A percentile compares a stretch with the other conserved stretches of the same genome.
phyloP scores from a whole-genome alignment of 2,113 vertebrate species.

The human (Homo sapiens) region DNA sequence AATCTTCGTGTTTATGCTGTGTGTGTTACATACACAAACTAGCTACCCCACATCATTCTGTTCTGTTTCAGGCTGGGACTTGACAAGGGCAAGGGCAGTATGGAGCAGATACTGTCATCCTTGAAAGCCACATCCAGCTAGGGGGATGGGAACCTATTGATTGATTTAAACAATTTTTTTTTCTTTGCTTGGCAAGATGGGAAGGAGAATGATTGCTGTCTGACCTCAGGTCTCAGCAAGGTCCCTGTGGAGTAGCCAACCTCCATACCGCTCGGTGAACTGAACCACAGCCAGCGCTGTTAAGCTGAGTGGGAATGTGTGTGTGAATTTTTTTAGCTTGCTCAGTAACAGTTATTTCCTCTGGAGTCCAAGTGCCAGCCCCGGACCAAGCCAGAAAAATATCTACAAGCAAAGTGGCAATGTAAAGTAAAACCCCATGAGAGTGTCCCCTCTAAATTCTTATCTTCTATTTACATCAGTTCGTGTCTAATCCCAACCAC shows the following conservation, averaged over 20 bases:
- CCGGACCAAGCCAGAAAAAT: not conserved
- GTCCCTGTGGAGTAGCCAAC: slow-evolving; percentile 55
- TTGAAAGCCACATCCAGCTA: slow-evolving; percentile 58
- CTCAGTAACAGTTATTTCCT: not conserved
- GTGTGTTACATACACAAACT: slow-evolving; percentile 47
- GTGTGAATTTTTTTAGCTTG: not conserved
- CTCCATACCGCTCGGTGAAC: slow-evolving; percentile 27
- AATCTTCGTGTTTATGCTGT: slow-evolving; percentile 35
- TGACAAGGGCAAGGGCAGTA: slow-evolving; percentile 63
- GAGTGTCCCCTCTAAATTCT: not conserved
- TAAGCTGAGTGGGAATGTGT: not conserved
- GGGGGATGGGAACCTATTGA: not conserved
- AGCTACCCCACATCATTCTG: slow-evolving; percentile 50
- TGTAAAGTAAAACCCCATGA: not conserved
- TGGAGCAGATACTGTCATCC: slow-evolving; percentile 56
- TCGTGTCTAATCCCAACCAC: not conserved
- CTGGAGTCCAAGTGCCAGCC: not conserved
- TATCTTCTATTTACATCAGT: not conserved
- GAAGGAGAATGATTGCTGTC: slow-evolving; percentile 37
- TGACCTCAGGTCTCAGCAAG: slow-evolving; percentile 59
- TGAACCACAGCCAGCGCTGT: slow-evolving; percentile 35
- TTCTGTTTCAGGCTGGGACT: slow-evolving; percentile 56
- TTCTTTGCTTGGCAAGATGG: slow-evolving; percentile 52
- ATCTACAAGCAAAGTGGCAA: slow-evolving; percentile 4
- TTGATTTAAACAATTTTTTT: slow-evolving; percentile 68